Conservation (phyloP, 2,797 vertebrate genomes). For the Ptychobarbus kaznakovi region DNA sequence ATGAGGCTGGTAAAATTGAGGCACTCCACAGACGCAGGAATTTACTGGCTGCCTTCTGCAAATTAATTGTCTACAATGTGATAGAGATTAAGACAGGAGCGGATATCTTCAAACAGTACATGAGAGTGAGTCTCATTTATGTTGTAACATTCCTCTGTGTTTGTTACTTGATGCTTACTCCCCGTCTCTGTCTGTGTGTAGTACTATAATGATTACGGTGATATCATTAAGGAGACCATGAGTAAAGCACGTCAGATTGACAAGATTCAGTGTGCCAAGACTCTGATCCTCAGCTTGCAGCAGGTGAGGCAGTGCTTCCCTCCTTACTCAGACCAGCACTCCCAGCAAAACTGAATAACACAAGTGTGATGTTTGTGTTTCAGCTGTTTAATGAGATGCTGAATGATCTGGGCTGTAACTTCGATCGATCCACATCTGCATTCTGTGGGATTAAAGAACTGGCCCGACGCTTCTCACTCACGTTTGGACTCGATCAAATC, state of each 20-base stretch:
- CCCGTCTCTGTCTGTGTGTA: slow-evolving; percentile 52
- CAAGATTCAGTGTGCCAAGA: slow-evolving; percentile 90
- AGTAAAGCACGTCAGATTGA: slow-evolving; percentile 89
- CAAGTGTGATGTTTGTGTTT: slow-evolving; percentile 37
- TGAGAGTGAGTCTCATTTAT: slow-evolving; percentile 77
- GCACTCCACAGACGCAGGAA: slow-evolving; percentile 89
- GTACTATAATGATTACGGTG: slow-evolving; percentile 90
- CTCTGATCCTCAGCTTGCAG: slow-evolving; percentile 88
- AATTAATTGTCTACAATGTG: slow-evolving; percentile 89
- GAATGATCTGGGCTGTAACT: slow-evolving; percentile 86
- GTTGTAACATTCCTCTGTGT: not conserved
- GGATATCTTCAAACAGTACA: slow-evolving; percentile 91
- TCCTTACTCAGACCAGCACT: not conserved
- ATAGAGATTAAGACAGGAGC: slow-evolving; percentile 89
- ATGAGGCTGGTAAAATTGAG: slow-evolving; percentile 90
- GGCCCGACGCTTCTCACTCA: slow-evolving; percentile 87
- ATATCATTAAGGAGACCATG: slow-evolving; percentile 91
- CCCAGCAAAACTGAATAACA: not conserved
- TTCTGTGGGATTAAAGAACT: slow-evolving; percentile 90
- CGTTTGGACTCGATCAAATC: slow-evolving; percentile 87
- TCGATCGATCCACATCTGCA: slow-evolving; percentile 85
- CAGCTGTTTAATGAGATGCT: slow-evolving; percentile 91
- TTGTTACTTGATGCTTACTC: not conserved
- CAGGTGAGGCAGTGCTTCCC: slow-evolving; percentile 76
- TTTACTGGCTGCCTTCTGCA: slow-evolving; percentile 87